phyloP scores from a whole-genome alignment of 2,888 invertebrate genomes.

The Phortica magna region DNA sequence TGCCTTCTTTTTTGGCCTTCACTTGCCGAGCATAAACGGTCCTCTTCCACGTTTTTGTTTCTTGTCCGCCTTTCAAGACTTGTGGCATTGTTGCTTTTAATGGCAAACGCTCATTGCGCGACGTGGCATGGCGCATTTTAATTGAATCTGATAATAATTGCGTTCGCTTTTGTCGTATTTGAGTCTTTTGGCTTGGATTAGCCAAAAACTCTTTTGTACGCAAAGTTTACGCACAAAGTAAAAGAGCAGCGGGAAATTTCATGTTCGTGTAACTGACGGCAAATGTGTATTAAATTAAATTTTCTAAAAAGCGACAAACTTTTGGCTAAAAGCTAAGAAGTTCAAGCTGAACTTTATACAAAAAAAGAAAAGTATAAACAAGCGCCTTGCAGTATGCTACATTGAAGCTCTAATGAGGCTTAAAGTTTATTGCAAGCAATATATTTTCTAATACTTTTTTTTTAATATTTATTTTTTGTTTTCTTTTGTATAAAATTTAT shows the following conservation, averaged over 20 bases:
- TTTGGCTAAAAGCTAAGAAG: not conserved
- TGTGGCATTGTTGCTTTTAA: not conserved
- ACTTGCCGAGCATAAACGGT: too few species aligned
- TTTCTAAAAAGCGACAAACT: not conserved
- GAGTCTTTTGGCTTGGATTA: constrained; percentile 10
- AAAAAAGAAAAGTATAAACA: not conserved
- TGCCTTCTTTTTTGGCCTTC: too few species aligned
- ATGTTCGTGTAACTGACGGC: too few species aligned
- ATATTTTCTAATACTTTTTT: not conserved
- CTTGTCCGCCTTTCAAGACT: not conserved
- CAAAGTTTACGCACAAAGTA: not conserved
- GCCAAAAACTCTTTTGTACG: not conserved
- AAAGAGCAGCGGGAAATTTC: too few species aligned
- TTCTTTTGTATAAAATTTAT: too few species aligned
- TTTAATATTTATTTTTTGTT: not conserved
- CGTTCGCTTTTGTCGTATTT: constrained; percentile 17
- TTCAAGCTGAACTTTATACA: not conserved
- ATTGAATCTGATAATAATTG: constrained; percentile 27
- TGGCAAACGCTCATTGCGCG: not conserved
- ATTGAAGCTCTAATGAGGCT: constrained; percentile 18
- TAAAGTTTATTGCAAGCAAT: constrained; percentile 19
- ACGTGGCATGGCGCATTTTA: constrained; percentile 1
- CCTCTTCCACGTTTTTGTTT: too few species aligned
- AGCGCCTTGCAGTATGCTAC: constrained; percentile 6
- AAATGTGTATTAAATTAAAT: too few species aligned